Percentiles rank a stretch among this genome's conserved stretches.
Conservation (phyloP, 2,113 vertebrate species). For the Aythya baeri region DNA sequence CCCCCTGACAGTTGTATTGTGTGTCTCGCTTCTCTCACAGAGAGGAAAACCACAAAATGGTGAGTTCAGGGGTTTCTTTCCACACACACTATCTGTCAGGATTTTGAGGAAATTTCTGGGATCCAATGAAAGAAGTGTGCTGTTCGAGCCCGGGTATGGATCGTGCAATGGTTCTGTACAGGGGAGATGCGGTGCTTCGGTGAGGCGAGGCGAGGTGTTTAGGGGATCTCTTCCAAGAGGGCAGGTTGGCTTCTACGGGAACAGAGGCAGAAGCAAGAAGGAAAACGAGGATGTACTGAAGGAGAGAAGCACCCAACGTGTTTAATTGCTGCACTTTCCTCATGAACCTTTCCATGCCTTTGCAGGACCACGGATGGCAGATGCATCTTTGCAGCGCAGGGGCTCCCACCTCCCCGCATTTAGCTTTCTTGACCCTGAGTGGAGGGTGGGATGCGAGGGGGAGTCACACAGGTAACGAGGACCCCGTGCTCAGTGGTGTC, state of each 20-base stretch:
- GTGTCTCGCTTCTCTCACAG: conserved; percentile 56
- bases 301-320: neutral
- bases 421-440: neutral
- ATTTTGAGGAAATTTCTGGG: conserved; percentile 60
- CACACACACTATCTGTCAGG: conserved; percentile 51
- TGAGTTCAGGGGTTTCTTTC: conserved; percentile 48
- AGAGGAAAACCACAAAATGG: conserved; percentile 71
- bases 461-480: neutral
- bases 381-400: neutral
- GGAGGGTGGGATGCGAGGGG: neutral
- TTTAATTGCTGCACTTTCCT: neutral
- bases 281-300: neutral
- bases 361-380: neutral
- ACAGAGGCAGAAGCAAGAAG: conserved; percentile 2
- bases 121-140: conserved; percentile 46
- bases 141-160: conserved; percentile 27
- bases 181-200: neutral
- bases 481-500: fast-evolving
- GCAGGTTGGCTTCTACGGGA: neutral
- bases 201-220: neutral
- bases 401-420: neutral
- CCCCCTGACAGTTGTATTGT: conserved; percentile 55
- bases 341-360: neutral
- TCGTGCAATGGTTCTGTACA: neutral
- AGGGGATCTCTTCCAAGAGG: neutral